Percentiles rank a stretch among this genome's conserved stretches.
Conservation (phyloP, 2,113 vertebrate species). For the Sardina pilchardus region DNA sequence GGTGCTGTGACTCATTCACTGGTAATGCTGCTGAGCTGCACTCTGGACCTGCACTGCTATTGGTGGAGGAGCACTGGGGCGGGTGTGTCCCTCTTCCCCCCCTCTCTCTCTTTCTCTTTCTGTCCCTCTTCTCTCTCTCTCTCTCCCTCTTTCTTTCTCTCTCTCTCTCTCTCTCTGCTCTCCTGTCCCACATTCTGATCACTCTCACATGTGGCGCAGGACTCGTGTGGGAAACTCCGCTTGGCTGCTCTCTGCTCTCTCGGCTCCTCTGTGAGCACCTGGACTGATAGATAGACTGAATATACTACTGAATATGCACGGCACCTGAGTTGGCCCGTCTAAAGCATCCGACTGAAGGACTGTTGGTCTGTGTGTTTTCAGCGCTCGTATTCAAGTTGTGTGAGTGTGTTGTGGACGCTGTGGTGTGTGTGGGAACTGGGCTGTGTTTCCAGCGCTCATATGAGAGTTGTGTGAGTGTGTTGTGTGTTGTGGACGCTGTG, state of each 20-base stretch:
- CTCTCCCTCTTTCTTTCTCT: no score
- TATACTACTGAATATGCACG: neutral
- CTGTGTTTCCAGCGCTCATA: no score
- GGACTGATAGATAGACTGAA: neutral
- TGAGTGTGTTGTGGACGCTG: neutral
- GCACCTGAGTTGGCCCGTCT: neutral
- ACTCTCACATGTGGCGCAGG: slow-evolving; percentile 33
- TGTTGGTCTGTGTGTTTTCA: neutral
- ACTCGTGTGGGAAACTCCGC: neutral
- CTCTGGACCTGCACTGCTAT: slow-evolving; percentile 55
- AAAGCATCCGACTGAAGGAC: neutral
- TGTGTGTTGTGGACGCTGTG: neutral
- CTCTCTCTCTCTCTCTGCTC: slow-evolving; percentile 55
- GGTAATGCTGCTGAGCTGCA: slow-evolving; percentile 50
- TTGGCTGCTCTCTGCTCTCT: neutral
- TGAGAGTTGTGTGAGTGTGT: neutral
- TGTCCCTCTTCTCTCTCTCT: no score
- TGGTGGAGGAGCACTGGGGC: slow-evolving; percentile 53
- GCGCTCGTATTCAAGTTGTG: no score
- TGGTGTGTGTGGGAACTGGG: neutral
- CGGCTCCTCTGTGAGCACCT: no score
- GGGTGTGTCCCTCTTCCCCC: slow-evolving; percentile 68
- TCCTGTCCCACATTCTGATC: slow-evolving; percentile 41
- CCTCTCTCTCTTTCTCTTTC: no score
- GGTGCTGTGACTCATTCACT: slow-evolving; percentile 49